These are phyloP conservation scores for Yponomeuta cagnagella DNA, from an alignment of 2,888 invertebrate genomes.

Conservation along the genomic window DNA sequence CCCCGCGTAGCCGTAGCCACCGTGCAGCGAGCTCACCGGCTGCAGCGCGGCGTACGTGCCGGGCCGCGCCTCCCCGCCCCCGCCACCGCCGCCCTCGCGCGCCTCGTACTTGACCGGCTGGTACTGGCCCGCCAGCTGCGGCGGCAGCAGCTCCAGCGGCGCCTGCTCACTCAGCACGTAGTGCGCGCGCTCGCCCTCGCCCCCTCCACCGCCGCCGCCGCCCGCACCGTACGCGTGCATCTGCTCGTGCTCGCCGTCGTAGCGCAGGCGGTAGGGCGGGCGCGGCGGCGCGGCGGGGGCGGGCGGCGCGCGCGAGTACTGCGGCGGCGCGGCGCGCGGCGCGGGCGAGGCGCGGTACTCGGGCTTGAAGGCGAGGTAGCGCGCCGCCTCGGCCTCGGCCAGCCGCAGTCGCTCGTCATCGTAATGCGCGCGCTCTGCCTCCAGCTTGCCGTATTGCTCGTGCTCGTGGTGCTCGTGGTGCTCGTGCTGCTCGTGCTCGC, in stretches of 20 bases:
- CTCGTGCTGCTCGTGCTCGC: slow-evolving; percentile 29
- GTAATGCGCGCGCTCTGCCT: slow-evolving; percentile 40
- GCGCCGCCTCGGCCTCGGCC: slow-evolving; percentile 51
- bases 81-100: slow-evolving; percentile 29
- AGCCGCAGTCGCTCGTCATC: slow-evolving; percentile 41
- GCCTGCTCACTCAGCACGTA: slow-evolving; percentile 53
- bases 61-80: slow-evolving; percentile 33
- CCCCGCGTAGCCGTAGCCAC: slow-evolving; percentile 48
- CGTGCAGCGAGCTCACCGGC: slow-evolving; percentile 74
- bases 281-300: slow-evolving; percentile 17
- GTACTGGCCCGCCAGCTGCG: slow-evolving; percentile 63
- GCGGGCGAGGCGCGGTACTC: slow-evolving; percentile 50
- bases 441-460: slow-evolving; percentile 28
- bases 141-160: slow-evolving; percentile 20
- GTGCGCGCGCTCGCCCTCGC: slow-evolving; percentile 41
- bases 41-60: slow-evolving; percentile 76
- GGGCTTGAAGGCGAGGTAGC: slow-evolving; percentile 60
- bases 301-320: slow-evolving; percentile 20
- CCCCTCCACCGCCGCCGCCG: slow-evolving; percentile 32
- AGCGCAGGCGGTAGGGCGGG: slow-evolving; percentile 44
- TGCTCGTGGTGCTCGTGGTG: slow-evolving; percentile 40
- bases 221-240: slow-evolving; percentile 29
- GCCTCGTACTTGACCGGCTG: slow-evolving; percentile 68
- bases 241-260: slow-evolving; percentile 51
- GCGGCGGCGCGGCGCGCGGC: slow-evolving; percentile 24